Conservation (phyloP, 2,113 vertebrate genomes). For the Corythornis madagascariensis region DNA sequence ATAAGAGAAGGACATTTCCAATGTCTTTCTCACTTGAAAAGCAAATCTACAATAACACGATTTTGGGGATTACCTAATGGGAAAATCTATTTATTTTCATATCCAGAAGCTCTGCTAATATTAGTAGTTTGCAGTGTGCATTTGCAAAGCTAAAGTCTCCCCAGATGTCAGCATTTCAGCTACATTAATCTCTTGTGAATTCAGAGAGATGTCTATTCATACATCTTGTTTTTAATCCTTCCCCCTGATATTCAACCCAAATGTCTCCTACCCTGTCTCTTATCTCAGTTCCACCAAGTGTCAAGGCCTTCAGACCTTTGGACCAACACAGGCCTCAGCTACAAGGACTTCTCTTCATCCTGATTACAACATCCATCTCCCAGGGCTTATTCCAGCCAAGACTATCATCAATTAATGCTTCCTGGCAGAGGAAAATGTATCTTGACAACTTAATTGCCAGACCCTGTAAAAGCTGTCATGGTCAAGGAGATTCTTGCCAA, state of each 20-base stretch:
- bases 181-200: neutral
- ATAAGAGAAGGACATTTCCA: neutral
- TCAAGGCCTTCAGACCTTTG: neutral
- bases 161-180: neutral
- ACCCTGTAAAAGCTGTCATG: conserved; percentile 30
- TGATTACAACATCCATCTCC: neutral
- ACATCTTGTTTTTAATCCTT: neutral
- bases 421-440: conserved; percentile 3
- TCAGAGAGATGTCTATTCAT: neutral
- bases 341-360: neutral
- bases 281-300: neutral
- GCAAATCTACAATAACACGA: neutral
- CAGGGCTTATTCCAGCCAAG: neutral
- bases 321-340: neutral
- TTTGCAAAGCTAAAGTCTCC: neutral
- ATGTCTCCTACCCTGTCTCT: neutral
- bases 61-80: neutral
- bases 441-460: conserved; percentile 58
- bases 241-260: neutral
- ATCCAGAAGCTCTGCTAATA: neutral
- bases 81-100: conserved; percentile 34
- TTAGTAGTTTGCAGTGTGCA: neutral
- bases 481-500: conserved; percentile 40
- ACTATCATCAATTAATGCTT: conserved; percentile 27
- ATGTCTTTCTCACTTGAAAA: neutral